A percentile compares a stretch with the other conserved stretches of the same genome.
phyloP scores from a whole-genome alignment of 2,888 invertebrate genomes.

The Masnerella sp. region DNA sequence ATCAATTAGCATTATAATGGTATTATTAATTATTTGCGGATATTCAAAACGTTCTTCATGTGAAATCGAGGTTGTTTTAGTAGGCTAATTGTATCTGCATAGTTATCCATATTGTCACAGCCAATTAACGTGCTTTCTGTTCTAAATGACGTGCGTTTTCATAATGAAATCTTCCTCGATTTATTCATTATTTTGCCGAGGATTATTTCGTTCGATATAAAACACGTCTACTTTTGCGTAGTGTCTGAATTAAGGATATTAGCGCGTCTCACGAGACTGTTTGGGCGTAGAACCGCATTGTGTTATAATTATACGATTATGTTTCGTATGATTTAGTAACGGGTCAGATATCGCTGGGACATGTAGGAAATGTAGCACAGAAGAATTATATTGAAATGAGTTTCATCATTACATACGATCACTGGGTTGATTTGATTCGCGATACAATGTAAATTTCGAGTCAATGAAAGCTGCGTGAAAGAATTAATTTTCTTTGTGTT shows the following conservation, averaged over 20 bases:
- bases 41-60: constrained; percentile 46
- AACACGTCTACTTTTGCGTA: constrained; percentile 35
- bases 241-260: constrained; percentile 29
- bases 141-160: constrained; percentile 50
- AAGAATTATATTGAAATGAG: constrained; percentile 25
- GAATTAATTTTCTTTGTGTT: too few relatives aligned
- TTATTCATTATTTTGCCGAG: constrained; percentile 25
- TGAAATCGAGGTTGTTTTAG: constrained; percentile 59
- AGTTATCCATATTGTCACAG: constrained; percentile 53
- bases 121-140: constrained; percentile 57
- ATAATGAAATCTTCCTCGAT: too few relatives aligned
- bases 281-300: constrained; percentile 36
- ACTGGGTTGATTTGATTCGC: not conserved
- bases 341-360: not conserved
- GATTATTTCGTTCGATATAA: too few relatives aligned
- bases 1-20: constrained; percentile 35
- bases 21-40: constrained; percentile 29
- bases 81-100: constrained; percentile 56
- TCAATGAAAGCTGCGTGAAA: too few relatives aligned
- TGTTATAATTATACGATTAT: constrained; percentile 33
- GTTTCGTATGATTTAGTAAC: constrained; percentile 39
- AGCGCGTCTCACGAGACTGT: constrained; percentile 38
- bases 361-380: constrained; percentile 40
- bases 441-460: too few relatives aligned
- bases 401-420: constrained; percentile 8